Percentiles rank a stretch among this genome's conserved stretches.
phyloP scores from a whole-genome alignment of 2,888 invertebrate genomes.

The Arrhopalites spinosus region DNA sequence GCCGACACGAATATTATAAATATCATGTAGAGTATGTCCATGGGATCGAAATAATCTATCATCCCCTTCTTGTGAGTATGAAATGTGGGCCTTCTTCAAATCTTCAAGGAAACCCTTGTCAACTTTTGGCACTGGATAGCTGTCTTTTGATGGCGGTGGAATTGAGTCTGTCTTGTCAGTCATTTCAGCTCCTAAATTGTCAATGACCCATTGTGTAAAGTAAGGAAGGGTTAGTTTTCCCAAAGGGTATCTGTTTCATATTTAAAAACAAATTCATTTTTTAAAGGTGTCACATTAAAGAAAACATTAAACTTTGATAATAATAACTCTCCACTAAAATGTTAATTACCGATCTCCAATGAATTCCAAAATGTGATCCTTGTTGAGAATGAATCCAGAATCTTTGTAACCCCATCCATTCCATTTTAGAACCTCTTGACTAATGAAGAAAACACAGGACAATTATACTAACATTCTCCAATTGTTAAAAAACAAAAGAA shows the following conservation, averaged over 20 bases:
- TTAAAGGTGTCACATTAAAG: no score
- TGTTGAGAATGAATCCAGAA: conserved; percentile 74
- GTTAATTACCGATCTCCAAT: conserved; percentile 78
- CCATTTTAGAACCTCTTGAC: conserved; percentile 93
- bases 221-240: conserved; percentile 74
- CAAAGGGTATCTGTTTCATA: conserved; percentile 73
- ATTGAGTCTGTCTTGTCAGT: conserved; percentile 61
- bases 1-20: conserved; percentile 75
- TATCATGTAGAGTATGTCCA: conserved; percentile 91
- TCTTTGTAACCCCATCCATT: conserved; percentile 99
- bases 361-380: conserved; percentile 73
- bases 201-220: conserved; percentile 78
- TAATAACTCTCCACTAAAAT: neutral
- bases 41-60: conserved; percentile 88
- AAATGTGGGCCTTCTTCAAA: conserved; percentile 64
- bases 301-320: neutral
- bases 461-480: neutral
- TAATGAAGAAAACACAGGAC: conserved; percentile 58
- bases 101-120: conserved; percentile 67
- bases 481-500: neutral
- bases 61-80: conserved; percentile 73
- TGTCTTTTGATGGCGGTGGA: conserved; percentile 65
- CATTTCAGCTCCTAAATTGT: conserved; percentile 72
- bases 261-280: conserved; percentile 9
- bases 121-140: conserved; percentile 71